Evolutionary conservation across 1,140 invertebrate species (phyloP).

Genomic region (Tetramorium simillimum): DNA sequence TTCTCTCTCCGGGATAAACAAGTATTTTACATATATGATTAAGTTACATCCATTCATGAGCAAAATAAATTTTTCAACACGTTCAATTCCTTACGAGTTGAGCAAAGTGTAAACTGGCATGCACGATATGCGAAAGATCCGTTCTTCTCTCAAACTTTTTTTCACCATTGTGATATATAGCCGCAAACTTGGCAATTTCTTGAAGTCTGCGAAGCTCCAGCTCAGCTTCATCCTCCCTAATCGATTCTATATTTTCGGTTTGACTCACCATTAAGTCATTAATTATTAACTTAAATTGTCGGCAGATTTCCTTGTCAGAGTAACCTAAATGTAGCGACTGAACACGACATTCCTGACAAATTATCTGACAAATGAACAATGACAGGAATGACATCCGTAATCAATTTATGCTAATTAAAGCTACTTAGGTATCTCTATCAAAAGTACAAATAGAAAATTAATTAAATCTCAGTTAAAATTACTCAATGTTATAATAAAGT

Average conservation of each 20-base stretch:
- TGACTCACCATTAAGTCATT: constrained; percentile 28
- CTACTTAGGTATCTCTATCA: neutral
- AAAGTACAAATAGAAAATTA: constrained; percentile 6
- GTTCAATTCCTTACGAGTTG: constrained; percentile 77
- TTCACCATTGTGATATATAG: constrained; percentile 71
- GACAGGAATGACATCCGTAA: constrained; percentile 11
- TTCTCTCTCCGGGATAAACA: neutral
- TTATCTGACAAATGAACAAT: constrained; percentile 37
- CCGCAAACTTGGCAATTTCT: constrained; percentile 77
- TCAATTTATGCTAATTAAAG: constrained; percentile 9
- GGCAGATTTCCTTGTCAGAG: neutral
- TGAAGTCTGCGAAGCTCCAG: constrained; percentile 73
- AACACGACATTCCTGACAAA: neutral
- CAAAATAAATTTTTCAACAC: constrained; percentile 13
- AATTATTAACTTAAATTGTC: constrained; percentile 34
- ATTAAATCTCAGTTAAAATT: constrained; percentile 3
- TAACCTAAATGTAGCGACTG: constrained; percentile 30
- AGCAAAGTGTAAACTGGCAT: constrained; percentile 73
- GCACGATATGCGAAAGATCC: constrained; percentile 76
- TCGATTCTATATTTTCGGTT: neutral
- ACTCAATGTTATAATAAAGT: neutral
- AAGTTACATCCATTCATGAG: neutral
- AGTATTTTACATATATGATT: neutral
- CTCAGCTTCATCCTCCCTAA: neutral
- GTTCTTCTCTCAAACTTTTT: constrained; percentile 75